A percentile compares a stretch with the other conserved stretches of the same genome.
Conservation (phyloP, 2,113 vertebrate genomes). For the Mirounga angustirostris region DNA sequence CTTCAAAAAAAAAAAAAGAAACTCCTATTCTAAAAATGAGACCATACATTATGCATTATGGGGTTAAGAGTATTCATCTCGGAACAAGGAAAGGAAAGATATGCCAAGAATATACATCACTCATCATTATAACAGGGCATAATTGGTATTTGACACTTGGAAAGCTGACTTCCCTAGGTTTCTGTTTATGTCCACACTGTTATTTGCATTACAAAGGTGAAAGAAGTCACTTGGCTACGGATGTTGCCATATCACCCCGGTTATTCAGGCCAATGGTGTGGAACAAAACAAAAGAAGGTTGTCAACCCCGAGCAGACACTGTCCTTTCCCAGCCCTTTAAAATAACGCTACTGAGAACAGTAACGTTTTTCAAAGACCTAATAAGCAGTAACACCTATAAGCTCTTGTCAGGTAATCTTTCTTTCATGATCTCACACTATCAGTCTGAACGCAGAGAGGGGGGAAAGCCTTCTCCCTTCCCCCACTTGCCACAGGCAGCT, state of each 20-base stretch:
- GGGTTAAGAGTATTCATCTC: neutral
- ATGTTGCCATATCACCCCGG: constrained; percentile 49
- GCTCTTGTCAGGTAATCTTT: constrained; percentile 53
- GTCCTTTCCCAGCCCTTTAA: constrained; percentile 39
- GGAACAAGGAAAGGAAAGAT: neutral
- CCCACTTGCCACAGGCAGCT: neutral
- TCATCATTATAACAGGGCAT: neutral
- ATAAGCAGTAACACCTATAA: constrained; percentile 14
- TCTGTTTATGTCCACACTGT: neutral
- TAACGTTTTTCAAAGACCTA: constrained; percentile 66
- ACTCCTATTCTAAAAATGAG: neutral
- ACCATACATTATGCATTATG: neutral
- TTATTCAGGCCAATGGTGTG: constrained; percentile 65
- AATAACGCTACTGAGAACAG: constrained; percentile 30
- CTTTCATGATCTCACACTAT: constrained; percentile 53
- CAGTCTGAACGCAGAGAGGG: neutral
- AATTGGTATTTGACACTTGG: constrained; percentile 18
- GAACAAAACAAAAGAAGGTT: constrained; percentile 64
- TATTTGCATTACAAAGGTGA: constrained; percentile 44
- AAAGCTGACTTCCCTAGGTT: neutral
- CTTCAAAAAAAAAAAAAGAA: neutral
- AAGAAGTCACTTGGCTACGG: constrained; percentile 33
- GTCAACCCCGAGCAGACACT: neutral
- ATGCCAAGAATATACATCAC: neutral
- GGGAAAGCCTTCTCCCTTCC: neutral